Base-by-base conservation (phyloP, 2,888 invertebrate genomes). In the Orchestes rusci region DNA sequence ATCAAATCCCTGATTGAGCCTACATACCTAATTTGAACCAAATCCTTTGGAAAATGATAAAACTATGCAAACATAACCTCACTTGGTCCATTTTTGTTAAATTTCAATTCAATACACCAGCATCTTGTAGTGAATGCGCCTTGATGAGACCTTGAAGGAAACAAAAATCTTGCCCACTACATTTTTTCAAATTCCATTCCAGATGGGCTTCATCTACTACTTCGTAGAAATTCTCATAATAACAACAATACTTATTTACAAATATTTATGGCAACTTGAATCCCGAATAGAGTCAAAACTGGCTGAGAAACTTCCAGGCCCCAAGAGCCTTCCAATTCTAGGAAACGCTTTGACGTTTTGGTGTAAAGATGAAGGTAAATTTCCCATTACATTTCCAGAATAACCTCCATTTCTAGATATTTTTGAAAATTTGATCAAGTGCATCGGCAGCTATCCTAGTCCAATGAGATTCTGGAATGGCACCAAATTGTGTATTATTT, bases 331-430 rank as follows among this genome's bases (percentile, higher is more conserved):
- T 27, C 27, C 27, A 27, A 10, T 27, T 10, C n/a, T 27, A n/a
- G 27, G 27, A n/a, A 27, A 27, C n/a, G 27, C 27, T n/a, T 27
- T 27, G 27, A 27, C 27, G 10, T 10, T 27, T 27, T 27, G 27
- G 27, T 27, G 27, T n/a, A 27, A 27, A 13, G 12, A 8, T 4
- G 35, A 18, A 35, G 5, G 19, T 18, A 8, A 18, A 2, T 19
- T 17, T 19, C 13, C 3, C 8, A 4, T 19, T 12, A 16, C 4
- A 33, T 15, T 33, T 10, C 15, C 5, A 16, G 33, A 35, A 35
- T 7, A 17, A 35, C 18, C 20, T 4, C 5, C 10, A 35, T 5
- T 50, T 49, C 29, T 17, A 57, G 57, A 57, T 36, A 36, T 56
- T 28, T 53, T 54, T 37, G 53, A 57, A 15, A 49, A 33, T 20